phyloP scores from a whole-genome alignment of 2,888 invertebrate species.

The Meta bourneti region DNA sequence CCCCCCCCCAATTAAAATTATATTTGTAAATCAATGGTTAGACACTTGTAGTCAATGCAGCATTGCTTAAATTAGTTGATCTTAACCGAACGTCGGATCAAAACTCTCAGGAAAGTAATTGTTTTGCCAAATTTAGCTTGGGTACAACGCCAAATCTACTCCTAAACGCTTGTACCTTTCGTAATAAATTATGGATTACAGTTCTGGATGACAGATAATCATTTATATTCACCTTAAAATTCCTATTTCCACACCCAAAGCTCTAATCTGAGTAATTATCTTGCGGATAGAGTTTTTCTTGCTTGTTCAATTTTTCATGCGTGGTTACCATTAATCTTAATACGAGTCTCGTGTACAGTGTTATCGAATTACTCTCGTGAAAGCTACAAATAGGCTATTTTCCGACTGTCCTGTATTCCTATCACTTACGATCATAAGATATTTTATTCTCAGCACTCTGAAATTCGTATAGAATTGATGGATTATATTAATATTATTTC shows the following conservation, averaged over 20 bases:
- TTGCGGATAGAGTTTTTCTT: slow-evolving; percentile 12
- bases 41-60: too few species aligned
- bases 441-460: too few species aligned
- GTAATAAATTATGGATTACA: slow-evolving; percentile 41
- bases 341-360: background rate
- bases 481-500: too few species aligned
- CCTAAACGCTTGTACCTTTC: slow-evolving; percentile 27
- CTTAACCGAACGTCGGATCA: background rate
- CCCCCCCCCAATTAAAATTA: too few species aligned
- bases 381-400: background rate
- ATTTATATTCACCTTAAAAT: slow-evolving; percentile 40
- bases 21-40: too few species aligned
- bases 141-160: background rate
- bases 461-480: too few species aligned
- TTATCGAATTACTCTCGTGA: background rate
- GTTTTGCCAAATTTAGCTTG: background rate
- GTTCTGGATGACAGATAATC: slow-evolving; percentile 16
- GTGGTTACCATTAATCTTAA: background rate
- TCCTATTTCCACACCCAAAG: slow-evolving; percentile 47
- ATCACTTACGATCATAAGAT: too few species aligned
- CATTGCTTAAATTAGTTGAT: background rate
- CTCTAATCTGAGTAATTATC: slow-evolving; percentile 39
- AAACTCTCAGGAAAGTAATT: background rate
- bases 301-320: background rate
- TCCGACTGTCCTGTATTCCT: too few species aligned